Evolutionary conservation across 1,140 invertebrate genomes (phyloP), one percentile per base, ranked within the genome.

Genomic region (Lasioglossum baleicum): DNA sequence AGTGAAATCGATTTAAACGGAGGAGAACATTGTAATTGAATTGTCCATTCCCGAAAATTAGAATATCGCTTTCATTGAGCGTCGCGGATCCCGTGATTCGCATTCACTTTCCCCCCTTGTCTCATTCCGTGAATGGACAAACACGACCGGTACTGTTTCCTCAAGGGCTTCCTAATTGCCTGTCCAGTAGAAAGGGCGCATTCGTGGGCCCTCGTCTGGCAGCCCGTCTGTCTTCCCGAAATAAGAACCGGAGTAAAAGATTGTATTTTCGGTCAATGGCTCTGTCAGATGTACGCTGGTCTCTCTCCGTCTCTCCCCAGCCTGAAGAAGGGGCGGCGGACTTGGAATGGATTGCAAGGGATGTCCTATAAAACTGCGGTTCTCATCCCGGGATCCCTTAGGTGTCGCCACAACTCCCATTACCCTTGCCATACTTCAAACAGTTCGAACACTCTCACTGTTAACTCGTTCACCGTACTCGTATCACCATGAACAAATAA

Each of bases 211-310:
- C 60, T 58, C 76, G 81, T 82, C 76, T 80, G 76, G 81, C 81
- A 66, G 65, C 48, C 80, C 65, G 76, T 82, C 81, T 82, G 76
- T 80, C 63, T 65, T 82, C 65, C 65, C 70, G 80, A 83, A 83
- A 85, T 72, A 77, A 83, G 79, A 81, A 86, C 61, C 78, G 66
- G 65, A 64, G 80, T 84, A 86, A 88, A 87, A 89, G 82, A 73
- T 88, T 88, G 83, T 87, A 85, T 83, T 89, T 90, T 88, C 87
- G 88, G 83, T 86, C 83, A 87, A 84, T 86, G 85, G 80, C 80
- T 88, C 78, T 85, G 88, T 90, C 88, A 89, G 88, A 88, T 88
- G 86, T 82, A 63, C 77, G 51, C 72, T 66, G 61, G 80, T 83
- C 82, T 72, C 26, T 26, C 83, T 72, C 77, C 61, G 80, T 72